Conservation (phyloP, 2,888 invertebrate genomes). For the Metacarcinus magister region DNA sequence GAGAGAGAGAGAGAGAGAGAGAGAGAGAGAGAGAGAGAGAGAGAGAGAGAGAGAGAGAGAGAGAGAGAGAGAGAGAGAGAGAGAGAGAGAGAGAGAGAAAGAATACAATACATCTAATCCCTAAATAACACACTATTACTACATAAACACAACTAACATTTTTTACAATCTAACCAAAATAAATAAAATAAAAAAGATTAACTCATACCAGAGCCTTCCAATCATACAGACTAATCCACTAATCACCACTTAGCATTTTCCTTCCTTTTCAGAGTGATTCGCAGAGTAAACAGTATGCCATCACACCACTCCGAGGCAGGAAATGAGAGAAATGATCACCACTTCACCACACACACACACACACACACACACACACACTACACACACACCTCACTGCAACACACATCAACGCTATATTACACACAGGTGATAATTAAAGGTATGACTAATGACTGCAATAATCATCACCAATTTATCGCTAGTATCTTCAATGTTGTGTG, state of each 20-base stretch:
- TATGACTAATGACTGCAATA: slow-evolving; percentile 19
- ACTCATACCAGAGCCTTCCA: background rate
- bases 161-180: background rate
- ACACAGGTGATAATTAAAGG: background rate
- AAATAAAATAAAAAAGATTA: background rate
- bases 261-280: background rate
- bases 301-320: background rate
- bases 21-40: slow-evolving; percentile 2
- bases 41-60: slow-evolving; percentile 3
- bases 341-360: background rate
- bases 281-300: background rate
- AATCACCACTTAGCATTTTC: background rate
- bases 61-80: slow-evolving; percentile 3
- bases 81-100: background rate
- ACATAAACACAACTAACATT: background rate
- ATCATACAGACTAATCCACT: background rate
- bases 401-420: background rate
- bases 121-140: background rate
- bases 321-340: background rate
- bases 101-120: background rate
- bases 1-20: slow-evolving; percentile 2
- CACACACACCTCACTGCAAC: background rate
- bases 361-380: slow-evolving; percentile 18
- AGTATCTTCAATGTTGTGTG: background rate
- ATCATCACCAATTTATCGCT: background rate